Base-by-base conservation (phyloP, 1,140 invertebrate genomes). In the Galleria mellonella region DNA sequence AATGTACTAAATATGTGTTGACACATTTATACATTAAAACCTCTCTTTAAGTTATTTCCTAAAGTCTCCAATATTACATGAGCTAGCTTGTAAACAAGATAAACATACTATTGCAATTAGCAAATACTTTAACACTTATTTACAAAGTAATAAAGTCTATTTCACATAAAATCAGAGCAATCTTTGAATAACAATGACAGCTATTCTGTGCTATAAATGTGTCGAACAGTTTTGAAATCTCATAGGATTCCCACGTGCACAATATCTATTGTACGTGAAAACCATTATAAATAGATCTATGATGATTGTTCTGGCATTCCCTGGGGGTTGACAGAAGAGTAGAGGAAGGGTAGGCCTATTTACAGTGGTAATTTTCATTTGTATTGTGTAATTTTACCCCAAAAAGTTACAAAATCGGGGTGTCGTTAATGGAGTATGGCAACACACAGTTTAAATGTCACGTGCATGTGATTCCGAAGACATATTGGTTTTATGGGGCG, bases 341-440 rank as follows among this genome's bases (percentile, higher is more conserved):
- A 23, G 39, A 39, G 41, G 33, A 42, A n/a, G 23, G 37, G 17
- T 10, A 43, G 59, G 3, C 55, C 51, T 38, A 41, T 8, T 32
- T 41, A 58, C 5, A 17, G 10, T 59, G 48, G 61, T 33, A 0
- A 23, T 36, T 44, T 3, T 23, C 6, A 6, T 6, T 57, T 43
- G 23, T 53, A 66, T 63, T 62, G 60, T 56, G 58, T 55, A 43
- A 49, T 55, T 65, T 72, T 62, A 68, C 65, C 62, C 65, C 54
- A 54, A 59, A 61, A 53, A 50, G 40, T 51, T 40, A 33, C 32
- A 37, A 49, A 47, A 38, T 47, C 51, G 50, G 51, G 63, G 63
- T 43, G 44, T 23, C 49, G 28, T 55, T 63, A 69, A 66, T 66
- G 57, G 62, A 52, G 53, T 57, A 51, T 51, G 46, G 49, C 36